Evolutionary conservation across 2,797 vertebrate genomes (phyloP).

Genomic region (Esox lucius): DNA sequence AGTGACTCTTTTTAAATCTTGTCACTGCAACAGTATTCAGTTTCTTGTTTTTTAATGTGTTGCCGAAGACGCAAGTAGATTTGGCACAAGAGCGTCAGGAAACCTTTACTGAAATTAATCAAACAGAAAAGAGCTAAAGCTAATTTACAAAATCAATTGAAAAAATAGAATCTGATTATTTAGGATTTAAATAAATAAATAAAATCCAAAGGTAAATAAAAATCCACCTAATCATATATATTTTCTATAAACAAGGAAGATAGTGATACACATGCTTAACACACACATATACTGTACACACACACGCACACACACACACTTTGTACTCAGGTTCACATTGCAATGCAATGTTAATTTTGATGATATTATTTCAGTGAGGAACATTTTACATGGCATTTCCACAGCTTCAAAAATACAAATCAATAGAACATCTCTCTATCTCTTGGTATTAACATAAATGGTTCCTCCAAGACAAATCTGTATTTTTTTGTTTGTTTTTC

Average conservation of each 20-base stretch:
- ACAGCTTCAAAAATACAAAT: constrained; percentile 55
- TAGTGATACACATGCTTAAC: constrained; percentile 23
- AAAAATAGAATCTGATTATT: constrained; percentile 65
- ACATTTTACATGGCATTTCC: constrained; percentile 26
- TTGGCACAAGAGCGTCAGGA: constrained; percentile 42
- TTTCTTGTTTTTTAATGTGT: constrained; percentile 10
- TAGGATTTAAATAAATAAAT: constrained; percentile 63
- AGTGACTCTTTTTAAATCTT: neutral
- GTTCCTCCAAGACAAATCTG: constrained; percentile 12
- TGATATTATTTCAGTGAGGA: constrained; percentile 18
- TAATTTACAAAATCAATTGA: constrained; percentile 54
- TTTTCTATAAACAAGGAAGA: constrained; percentile 44
- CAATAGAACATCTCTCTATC: constrained; percentile 29
- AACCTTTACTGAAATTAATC: constrained; percentile 37
- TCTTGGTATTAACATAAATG: constrained; percentile 34
- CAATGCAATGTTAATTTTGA: constrained; percentile 31
- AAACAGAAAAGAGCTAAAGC: constrained; percentile 39
- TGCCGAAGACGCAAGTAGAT: constrained; percentile 31
- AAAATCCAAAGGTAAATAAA: constrained; percentile 46
- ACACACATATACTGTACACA: constrained; percentile 16
- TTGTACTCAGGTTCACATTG: constrained; percentile 38
- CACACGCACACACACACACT: constrained; percentile 41
- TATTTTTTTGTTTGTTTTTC: constrained; percentile 24
- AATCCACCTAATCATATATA: constrained; percentile 38
- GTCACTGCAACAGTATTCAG: neutral